Evolutionary conservation across 2,113 vertebrate genomes (phyloP).

Genomic region (Tamias sibiricus): DNA sequence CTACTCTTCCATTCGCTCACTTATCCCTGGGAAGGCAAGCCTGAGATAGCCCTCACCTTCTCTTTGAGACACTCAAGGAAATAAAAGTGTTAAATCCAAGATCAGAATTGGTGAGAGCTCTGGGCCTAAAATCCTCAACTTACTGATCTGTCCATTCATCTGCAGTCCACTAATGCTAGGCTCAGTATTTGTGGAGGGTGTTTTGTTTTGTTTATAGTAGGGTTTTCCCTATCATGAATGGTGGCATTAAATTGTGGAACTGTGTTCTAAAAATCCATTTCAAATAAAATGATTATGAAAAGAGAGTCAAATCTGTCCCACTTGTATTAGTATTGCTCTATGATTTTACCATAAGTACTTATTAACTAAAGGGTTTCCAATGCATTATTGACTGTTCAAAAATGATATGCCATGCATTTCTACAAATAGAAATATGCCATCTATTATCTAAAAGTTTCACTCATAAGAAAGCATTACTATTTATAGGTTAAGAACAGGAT

Average conservation of each 20-base stretch:
- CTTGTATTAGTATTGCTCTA: neutral
- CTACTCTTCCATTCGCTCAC: neutral
- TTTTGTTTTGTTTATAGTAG: neutral
- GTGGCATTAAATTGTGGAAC: neutral
- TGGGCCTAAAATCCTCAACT: slow-evolving; percentile 26
- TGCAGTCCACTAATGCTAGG: neutral
- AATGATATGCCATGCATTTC: slow-evolving; percentile 30
- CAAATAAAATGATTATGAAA: slow-evolving; percentile 32
- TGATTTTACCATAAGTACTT: slow-evolving; percentile 37
- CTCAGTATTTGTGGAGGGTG: neutral
- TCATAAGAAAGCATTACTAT: slow-evolving; percentile 53
- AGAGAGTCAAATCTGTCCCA: neutral
- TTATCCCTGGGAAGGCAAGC: slow-evolving; percentile 23
- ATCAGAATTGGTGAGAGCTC: slow-evolving; percentile 2
- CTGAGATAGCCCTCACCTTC: neutral
- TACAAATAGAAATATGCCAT: slow-evolving; percentile 62
- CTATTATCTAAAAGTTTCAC: slow-evolving; percentile 60
- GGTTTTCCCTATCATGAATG: neutral
- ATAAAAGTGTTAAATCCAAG: slow-evolving; percentile 21
- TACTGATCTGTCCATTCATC: neutral
- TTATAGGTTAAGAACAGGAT: slow-evolving; percentile 59
- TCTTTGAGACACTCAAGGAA: slow-evolving; percentile 32
- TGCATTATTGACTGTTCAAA: slow-evolving; percentile 47
- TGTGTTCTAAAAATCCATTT: slow-evolving; percentile 37
- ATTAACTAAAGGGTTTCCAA: slow-evolving; percentile 38